phyloP scores from a whole-genome alignment of 2,113 vertebrate genomes.

The Galemys pyrenaicus region DNA sequence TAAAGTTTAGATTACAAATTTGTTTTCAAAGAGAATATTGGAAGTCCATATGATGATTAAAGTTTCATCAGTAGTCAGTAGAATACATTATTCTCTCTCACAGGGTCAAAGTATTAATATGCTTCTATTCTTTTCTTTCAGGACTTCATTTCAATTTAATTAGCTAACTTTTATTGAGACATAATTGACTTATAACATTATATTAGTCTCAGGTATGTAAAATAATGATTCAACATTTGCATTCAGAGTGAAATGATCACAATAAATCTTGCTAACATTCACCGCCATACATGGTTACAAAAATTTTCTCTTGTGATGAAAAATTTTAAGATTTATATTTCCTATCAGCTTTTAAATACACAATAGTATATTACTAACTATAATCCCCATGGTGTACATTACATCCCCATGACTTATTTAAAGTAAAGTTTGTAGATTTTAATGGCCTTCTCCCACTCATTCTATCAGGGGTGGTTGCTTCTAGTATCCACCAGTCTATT shows the following conservation, averaged over 20 bases:
- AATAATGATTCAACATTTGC: neutral
- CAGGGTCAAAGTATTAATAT: neutral
- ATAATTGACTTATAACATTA: neutral
- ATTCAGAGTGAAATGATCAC: neutral
- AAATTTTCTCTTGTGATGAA: neutral
- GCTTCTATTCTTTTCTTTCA: neutral
- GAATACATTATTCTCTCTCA: neutral
- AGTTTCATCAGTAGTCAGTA: neutral
- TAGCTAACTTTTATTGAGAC: no score
- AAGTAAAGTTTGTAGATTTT: neutral
- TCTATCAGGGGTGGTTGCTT: no score
- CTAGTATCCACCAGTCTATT: no score
- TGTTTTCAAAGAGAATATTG: constrained; percentile 38
- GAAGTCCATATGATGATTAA: neutral
- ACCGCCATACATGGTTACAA: neutral
- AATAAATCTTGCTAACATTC: neutral
- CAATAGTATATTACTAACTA: neutral
- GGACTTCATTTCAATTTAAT: neutral
- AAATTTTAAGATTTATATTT: neutral
- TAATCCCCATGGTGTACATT: neutral
- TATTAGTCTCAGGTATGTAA: neutral
- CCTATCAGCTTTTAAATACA: no score
- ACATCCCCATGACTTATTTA: neutral
- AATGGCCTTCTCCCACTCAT: neutral
- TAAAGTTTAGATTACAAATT: constrained; percentile 67